These are phyloP conservation scores for Chalcosyrphus nemorum DNA, from an alignment of 2,888 invertebrate genomes.

Conservation along the genomic window DNA sequence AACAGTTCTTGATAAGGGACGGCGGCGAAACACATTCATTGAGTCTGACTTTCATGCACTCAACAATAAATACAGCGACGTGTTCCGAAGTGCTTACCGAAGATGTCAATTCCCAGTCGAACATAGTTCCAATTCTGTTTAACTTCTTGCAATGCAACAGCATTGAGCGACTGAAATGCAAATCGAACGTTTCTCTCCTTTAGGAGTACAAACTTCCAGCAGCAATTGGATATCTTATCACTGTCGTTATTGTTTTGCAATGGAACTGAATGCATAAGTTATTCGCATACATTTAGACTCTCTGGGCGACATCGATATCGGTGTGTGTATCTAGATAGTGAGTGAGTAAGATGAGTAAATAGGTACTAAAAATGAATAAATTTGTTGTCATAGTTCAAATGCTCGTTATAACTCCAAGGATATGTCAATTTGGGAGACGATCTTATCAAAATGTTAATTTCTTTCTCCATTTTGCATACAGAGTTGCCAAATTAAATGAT, in stretches of 20 bases:
- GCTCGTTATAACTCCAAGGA: not conserved
- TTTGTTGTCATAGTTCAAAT: not conserved
- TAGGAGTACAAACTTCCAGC: not conserved
- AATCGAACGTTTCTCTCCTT: not conserved
- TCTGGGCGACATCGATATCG: not conserved
- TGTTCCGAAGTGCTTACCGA: not conserved
- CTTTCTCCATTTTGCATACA: not conserved
- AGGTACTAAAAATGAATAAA: not conserved
- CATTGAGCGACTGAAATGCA: conserved; percentile 2
- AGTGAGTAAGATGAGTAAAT: not conserved
- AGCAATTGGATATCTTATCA: conserved; percentile 38
- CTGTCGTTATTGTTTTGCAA: conserved; percentile 33
- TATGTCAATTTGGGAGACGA: not conserved
- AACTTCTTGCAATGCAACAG: conserved; percentile 17
- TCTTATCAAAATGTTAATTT: not conserved
- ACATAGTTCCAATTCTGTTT: conserved; percentile 6
- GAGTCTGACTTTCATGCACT: not conserved
- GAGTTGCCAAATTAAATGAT: no score
- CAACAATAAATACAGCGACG: not conserved
- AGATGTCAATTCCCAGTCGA: conserved; percentile 15
- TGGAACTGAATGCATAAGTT: conserved; percentile 37
- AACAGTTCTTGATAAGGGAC: not conserved
- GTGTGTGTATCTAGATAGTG: no score
- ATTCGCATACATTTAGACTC: conserved; percentile 16
- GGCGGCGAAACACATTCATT: not conserved